These are phyloP conservation scores for Anisognathus igniventris DNA, from an alignment of 2,797 vertebrate species.

Conservation along the genomic window DNA sequence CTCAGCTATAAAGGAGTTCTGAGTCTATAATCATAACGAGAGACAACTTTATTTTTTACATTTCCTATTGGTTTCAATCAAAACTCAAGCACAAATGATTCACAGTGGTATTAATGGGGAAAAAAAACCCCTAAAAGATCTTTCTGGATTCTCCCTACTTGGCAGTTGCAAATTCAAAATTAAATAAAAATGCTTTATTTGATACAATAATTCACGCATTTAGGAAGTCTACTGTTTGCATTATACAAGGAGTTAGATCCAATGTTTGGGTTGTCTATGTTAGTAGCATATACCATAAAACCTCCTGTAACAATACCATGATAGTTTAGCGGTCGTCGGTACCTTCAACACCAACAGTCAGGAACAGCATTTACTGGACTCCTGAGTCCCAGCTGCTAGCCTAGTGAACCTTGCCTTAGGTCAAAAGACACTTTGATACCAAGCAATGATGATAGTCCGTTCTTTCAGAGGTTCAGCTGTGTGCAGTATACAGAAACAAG, in stretches of 20 bases:
- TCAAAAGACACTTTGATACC: not conserved
- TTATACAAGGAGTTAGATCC: not conserved
- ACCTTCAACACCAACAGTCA: not conserved
- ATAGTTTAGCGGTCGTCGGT: not conserved
- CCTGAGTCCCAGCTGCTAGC: not conserved
- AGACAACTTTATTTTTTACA: too few species aligned
- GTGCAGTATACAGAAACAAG: not conserved
- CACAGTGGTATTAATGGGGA: too few species aligned
- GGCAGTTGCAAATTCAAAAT: not conserved
- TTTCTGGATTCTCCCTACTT: not conserved
- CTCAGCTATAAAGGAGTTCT: not conserved
- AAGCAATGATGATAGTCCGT: not conserved
- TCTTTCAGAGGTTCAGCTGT: not conserved
- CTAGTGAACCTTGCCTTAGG: not conserved
- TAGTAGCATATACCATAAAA: not conserved
- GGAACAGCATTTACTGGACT: not conserved
- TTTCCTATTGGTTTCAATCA: too few species aligned
- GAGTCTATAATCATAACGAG: too few species aligned
- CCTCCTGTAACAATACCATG: not conserved
- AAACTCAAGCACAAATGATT: too few species aligned
- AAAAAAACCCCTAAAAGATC: too few species aligned
- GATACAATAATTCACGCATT: not conserved
- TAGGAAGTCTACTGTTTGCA: not conserved
- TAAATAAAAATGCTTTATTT: not conserved
- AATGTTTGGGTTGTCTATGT: not conserved